A percentile compares a stretch with the other conserved stretches of the same genome.
Evolutionary conservation across 2,797 vertebrate species (phyloP).

Genomic region (Sebastolobus alascanus): DNA sequence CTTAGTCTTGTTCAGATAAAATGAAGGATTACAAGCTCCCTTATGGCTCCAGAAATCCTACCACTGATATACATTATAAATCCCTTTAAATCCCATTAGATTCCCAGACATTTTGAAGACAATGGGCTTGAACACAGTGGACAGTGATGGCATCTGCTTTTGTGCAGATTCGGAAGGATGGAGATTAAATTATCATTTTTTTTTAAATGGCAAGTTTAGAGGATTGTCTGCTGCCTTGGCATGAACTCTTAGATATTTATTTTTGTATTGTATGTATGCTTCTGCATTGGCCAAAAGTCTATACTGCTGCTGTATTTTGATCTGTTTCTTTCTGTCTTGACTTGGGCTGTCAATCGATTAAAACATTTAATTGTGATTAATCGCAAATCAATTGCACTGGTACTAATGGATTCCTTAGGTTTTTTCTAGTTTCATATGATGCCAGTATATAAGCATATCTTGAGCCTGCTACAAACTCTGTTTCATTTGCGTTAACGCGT

Average conservation of each 20-base stretch:
- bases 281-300: background rate
- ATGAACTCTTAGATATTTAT: background rate
- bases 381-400: too few relatives aligned
- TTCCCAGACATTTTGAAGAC: slow-evolving; percentile 7
- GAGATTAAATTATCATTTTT: background rate
- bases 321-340: background rate
- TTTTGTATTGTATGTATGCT: background rate
- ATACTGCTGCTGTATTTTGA: background rate
- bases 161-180: background rate
- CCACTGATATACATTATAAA: slow-evolving; percentile 4
- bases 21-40: slow-evolving; percentile 21
- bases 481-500: too few relatives aligned
- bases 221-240: background rate
- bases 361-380: too few relatives aligned
- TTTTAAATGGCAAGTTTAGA: background rate
- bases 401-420: too few relatives aligned
- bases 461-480: too few relatives aligned
- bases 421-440: too few relatives aligned
- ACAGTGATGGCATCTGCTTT: background rate
- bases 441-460: too few relatives aligned
- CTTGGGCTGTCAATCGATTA: rapidly evolving
- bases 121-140: background rate
- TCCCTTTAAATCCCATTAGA: background rate
- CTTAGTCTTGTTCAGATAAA: slow-evolving; percentile 4
- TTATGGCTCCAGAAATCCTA: background rate